Conservation (phyloP, 2,113 vertebrate genomes). For the Taurulus bubalis region DNA sequence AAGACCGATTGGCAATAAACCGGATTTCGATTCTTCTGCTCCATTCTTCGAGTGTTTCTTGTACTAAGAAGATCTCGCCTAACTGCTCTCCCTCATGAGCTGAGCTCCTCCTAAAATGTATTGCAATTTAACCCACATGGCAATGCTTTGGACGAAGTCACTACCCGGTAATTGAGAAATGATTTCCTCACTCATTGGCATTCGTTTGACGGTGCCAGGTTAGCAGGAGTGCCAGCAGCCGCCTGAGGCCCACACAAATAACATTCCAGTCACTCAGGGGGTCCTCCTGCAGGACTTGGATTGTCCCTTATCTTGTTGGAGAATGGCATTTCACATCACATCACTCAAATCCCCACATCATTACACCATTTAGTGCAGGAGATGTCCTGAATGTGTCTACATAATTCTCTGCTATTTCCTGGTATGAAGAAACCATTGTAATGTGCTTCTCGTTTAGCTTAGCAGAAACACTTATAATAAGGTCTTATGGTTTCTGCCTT, state of each 20-base stretch:
- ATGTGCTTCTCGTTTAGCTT: neutral
- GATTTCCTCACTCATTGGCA: conserved; percentile 33
- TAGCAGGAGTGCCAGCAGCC: conserved; percentile 50
- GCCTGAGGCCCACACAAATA: conserved; percentile 66
- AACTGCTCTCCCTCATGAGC: neutral
- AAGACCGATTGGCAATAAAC: neutral
- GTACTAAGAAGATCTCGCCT: neutral
- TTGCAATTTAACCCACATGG: conserved; percentile 1
- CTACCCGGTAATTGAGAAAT: conserved; percentile 18
- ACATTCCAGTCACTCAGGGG: conserved; percentile 66
- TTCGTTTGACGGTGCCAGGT: conserved; percentile 41
- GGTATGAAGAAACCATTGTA: neutral
- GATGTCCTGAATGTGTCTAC: neutral
- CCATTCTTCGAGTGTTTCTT: neutral
- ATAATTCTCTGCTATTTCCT: neutral
- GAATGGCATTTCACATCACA: conserved; percentile 61
- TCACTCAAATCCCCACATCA: conserved; percentile 49
- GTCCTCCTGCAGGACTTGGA: conserved; percentile 50
- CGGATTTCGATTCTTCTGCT: neutral
- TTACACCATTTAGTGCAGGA: conserved; percentile 4
- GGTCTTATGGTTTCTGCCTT: neutral
- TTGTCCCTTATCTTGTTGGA: conserved; percentile 59
- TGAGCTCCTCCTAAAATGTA: neutral
- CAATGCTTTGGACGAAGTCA: conserved; percentile 10
- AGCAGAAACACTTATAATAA: neutral